These are phyloP conservation scores for Pogoniulus pusillus DNA, from an alignment of 2,797 vertebrate species.

Conservation along the genomic window DNA sequence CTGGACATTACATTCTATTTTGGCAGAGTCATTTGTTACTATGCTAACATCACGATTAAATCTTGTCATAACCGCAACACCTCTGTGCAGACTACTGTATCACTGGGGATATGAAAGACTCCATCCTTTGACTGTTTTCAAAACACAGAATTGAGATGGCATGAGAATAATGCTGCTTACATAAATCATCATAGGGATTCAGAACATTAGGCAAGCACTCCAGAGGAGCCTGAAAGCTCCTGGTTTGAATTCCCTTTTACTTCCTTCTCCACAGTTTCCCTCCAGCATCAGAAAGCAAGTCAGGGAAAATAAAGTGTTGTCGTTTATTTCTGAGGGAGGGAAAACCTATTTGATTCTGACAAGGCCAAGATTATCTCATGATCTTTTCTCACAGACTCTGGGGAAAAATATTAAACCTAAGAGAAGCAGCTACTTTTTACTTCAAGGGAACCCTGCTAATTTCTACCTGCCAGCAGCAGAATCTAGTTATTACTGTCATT, in stretches of 20 bases:
- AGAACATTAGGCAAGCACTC: not conserved
- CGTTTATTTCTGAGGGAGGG: not conserved
- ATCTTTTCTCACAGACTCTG: not conserved
- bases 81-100: not conserved
- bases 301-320: not conserved
- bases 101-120: not conserved
- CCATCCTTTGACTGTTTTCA: not conserved
- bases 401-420: not conserved
- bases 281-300: not conserved
- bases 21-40: not conserved
- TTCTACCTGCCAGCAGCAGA: constrained; percentile 30
- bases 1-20: not conserved
- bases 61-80: not conserved
- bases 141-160: not conserved
- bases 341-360: not conserved
- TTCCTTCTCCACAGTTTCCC: not conserved
- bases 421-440: not conserved
- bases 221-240: not conserved
- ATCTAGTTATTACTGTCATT: constrained; percentile 36
- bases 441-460: constrained; percentile 37
- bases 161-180: not conserved
- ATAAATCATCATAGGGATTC: not conserved
- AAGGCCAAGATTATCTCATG: not conserved
- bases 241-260: not conserved
- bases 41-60: not conserved